These are phyloP conservation scores for Polypedilum pembai DNA, from an alignment of 1,140 invertebrate species.

Conservation along the genomic window DNA sequence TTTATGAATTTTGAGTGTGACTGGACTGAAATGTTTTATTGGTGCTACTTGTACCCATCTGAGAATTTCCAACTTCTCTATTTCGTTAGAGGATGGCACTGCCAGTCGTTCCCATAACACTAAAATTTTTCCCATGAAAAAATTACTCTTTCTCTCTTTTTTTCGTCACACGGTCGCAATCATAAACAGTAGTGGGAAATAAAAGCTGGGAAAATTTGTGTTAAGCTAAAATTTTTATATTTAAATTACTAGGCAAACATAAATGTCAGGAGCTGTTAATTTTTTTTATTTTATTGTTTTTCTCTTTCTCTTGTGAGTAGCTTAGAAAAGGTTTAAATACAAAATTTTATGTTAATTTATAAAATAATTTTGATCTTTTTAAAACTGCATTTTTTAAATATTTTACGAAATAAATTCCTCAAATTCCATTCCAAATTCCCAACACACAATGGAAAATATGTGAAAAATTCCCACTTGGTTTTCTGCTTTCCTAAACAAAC, in stretches of 20 bases:
- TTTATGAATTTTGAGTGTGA: constrained; percentile 21
- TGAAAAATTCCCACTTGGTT: constrained; percentile 18
- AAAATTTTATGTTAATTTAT: too few relatives aligned
- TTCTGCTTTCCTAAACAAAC: constrained; percentile 28
- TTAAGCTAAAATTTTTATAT: constrained; percentile 28
- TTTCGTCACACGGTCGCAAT: constrained; percentile 10
- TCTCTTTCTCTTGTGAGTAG: too few relatives aligned
- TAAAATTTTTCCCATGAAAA: background rate
- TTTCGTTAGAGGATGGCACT: constrained; percentile 11
- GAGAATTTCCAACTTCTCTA: constrained; percentile 17
- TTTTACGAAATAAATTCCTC: constrained; percentile 1
- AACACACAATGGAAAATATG: constrained; percentile 24
- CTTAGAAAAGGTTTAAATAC: too few relatives aligned
- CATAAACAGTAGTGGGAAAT: background rate
- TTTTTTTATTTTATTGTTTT: too few relatives aligned
- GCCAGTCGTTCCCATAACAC: background rate
- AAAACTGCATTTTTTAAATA: background rate
- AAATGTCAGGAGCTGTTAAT: background rate
- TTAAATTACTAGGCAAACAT: constrained; percentile 5
- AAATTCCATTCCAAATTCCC: constrained; percentile 25
- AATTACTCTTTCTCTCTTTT: background rate
- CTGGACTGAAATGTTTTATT: background rate
- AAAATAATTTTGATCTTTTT: too few relatives aligned
- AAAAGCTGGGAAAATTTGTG: constrained; percentile 26
- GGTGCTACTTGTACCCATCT: constrained; percentile 1